Evolutionary conservation across 1,140 invertebrate species (phyloP), one percentile per base, ranked within the genome.

Genomic region (Eriosoma lanigerum): DNA sequence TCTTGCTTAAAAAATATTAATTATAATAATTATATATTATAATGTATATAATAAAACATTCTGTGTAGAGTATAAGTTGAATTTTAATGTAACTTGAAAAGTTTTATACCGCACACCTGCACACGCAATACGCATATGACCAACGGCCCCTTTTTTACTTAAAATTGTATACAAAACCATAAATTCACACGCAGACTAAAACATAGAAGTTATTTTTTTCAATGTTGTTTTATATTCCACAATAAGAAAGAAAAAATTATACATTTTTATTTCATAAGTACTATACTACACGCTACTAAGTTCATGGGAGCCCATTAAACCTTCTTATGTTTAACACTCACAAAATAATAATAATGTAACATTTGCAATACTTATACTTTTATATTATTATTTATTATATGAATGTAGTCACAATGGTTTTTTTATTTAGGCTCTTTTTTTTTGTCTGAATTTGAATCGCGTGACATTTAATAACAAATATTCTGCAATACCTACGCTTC

Each of bases 381-480:
- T 72, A 52, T 72, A 24, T 52, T 50, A 5, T 26, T 72, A 38
- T 38, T 38, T 38, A 72, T 26, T 72, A 50, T 12, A 24, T 29
- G 68, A 72, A 72, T 17, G 9, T 19, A 72, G 46, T 72, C 26
- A 29, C 9, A 72, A 52, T 29, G 48, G 24, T n/a, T 50, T 32
- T 72, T 29, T 50, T 72, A 4, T 29, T 50, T 19, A 50, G 1
- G 46, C 24, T 44, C 32, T 5, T 24, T 68, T 68, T 68, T 68
- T 46, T 48, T 12, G 54, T 44, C 17, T 60, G n/a, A 9, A 58
- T 76, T 76, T 76, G 73, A 29, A 78, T 78, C 19, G 75, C 75
- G 75, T 78, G 75, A 60, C 56, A 44, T 58, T 62, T 48, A 78
- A 62, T 78, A 60, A 62, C 73, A 58, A 76, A 9, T 44, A 17